A percentile compares a stretch with the other conserved stretches of the same genome.
These are phyloP conservation scores for Alauda arvensis DNA, from an alignment of 2,797 vertebrate genomes.

Conservation along the genomic window DNA sequence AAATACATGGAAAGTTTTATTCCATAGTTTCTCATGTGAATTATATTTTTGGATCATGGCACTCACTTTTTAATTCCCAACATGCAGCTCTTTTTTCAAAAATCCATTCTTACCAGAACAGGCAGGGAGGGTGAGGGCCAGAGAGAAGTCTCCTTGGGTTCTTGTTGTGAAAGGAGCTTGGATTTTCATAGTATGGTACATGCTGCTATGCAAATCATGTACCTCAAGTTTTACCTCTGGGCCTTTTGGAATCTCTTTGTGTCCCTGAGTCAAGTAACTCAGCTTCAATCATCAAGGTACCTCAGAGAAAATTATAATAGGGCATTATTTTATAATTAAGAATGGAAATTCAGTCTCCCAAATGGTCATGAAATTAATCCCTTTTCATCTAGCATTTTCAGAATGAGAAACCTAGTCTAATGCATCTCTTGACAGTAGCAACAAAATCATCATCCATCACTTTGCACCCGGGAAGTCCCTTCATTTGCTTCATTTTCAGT, in stretches of 20 bases:
- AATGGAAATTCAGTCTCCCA: slow-evolving; percentile 60
- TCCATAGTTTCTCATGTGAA: background rate
- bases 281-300: slow-evolving; percentile 50
- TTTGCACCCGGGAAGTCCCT: slow-evolving; percentile 56
- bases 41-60: background rate
- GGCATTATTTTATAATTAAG: slow-evolving; percentile 65
- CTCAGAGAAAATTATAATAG: slow-evolving; percentile 63
- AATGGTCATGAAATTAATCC: slow-evolving; percentile 60
- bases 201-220: background rate
- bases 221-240: slow-evolving; percentile 6
- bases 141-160: background rate
- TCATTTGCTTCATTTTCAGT: slow-evolving; percentile 54
- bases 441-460: slow-evolving; percentile 65
- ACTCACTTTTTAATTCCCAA: background rate
- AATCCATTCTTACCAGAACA: background rate
- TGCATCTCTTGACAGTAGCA: slow-evolving; percentile 59
- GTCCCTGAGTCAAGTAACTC: slow-evolving; percentile 60
- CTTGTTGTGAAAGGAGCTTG: background rate
- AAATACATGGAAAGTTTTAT: background rate
- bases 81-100: background rate
- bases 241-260: slow-evolving; percentile 23
- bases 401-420: slow-evolving; percentile 52
- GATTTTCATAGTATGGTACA: background rate
- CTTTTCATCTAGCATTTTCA: slow-evolving; percentile 43
- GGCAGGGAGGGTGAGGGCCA: background rate